A percentile compares a stretch with the other conserved stretches of the same genome.
Conservation (phyloP, 2,888 invertebrate genomes). For the Patella pellucida region DNA sequence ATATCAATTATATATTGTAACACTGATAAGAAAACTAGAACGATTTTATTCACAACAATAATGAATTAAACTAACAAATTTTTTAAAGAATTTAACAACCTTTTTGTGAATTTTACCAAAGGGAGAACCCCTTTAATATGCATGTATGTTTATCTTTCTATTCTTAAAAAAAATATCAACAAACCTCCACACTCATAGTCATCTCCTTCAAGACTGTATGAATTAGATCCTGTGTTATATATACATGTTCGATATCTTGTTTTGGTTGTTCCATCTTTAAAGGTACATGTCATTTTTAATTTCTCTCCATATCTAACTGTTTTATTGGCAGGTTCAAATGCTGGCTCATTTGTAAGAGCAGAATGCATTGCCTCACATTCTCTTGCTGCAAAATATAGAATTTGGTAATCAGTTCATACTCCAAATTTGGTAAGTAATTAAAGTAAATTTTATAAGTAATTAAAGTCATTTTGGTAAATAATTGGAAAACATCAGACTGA, state of each 20-base stretch:
- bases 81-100: not conserved
- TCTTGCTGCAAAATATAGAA: too few species aligned
- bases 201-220: slow-evolving; percentile 52
- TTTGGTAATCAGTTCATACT: too few species aligned
- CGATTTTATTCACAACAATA: not conserved
- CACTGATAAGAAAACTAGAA: too few species aligned
- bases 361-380: too few species aligned
- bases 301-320: slow-evolving; percentile 38
- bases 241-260: slow-evolving; percentile 46
- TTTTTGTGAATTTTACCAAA: not conserved
- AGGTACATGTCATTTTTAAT: slow-evolving; percentile 48
- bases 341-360: slow-evolving; percentile 23
- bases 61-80: not conserved
- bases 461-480: too few species aligned
- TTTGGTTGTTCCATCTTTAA: slow-evolving; percentile 35
- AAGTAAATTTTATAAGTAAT: too few species aligned
- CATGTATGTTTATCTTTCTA: too few species aligned
- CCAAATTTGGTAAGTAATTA: too few species aligned
- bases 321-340: slow-evolving; percentile 24
- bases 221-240: slow-evolving; percentile 39
- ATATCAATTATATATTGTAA: too few species aligned
- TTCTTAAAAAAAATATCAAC: too few species aligned
- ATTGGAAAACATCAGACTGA: too few species aligned
- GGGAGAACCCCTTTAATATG: not conserved
- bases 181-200: slow-evolving; percentile 58